Evolutionary conservation across 2,888 invertebrate genomes (phyloP), one percentile per base, ranked within the genome.

Genomic region (Papilio demoleus): DNA sequence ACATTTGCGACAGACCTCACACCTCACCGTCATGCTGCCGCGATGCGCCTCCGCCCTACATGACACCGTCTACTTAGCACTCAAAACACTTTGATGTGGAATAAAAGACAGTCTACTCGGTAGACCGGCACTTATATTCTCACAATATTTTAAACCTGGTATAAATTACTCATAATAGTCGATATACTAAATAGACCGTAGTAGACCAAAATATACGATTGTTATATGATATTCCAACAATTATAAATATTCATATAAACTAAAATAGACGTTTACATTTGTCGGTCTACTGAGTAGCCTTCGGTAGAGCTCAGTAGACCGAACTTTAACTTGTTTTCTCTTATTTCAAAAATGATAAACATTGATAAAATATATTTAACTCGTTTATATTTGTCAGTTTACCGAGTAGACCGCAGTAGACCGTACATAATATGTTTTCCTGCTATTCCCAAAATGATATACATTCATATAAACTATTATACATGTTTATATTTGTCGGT

Each of bases 11-110:
- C 93, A 93, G 1, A 92, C 92, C n/a, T 86, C 86, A 70, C 93
- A 93, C 0, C 92, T 86, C 0, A 91, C 89, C n/a, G 92, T 92
- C 90, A 93, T 88, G 1, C 89, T 77, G 70, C 92, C 93, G 68
- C 92, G 89, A 73, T 93, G 93, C 0, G 80, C 90, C 31, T 82
- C 83, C 65, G 89, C 88, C 74, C 93, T 92, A 75, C 1, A 58
- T 12, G 14, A 53, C 4, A 65, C 42, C 31, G 34, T 11, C 5
- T 4, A 4, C 6, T 9, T 22, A 0, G 5, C 47, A 47, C 47
- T 14, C 3, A 6, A 4, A 4, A 17, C 17, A 42, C 14, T 42
- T 11, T 17, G n/a, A 42, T 42, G 65, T 68, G 58, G 50, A 8
- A 11, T 22, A 27, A 47, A 17, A 2, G 36, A 14, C 14, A 14